Percentiles rank a stretch among this genome's conserved stretches.
Conservation (phyloP, 2,888 invertebrate species). For the Rutpela maculata region DNA sequence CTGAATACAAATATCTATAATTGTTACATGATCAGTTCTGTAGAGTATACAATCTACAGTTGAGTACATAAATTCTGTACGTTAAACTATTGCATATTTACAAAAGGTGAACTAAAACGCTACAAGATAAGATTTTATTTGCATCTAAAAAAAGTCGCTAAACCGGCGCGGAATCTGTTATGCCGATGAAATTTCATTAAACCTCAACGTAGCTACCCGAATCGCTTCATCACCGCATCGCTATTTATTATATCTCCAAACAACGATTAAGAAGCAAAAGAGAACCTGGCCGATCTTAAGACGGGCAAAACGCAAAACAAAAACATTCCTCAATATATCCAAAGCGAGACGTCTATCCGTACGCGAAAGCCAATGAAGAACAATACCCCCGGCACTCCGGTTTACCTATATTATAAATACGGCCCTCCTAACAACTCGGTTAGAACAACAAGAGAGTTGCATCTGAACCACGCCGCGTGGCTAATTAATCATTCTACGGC, state of each 20-base stretch:
- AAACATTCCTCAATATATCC: slow-evolving; percentile 31
- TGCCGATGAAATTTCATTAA: slow-evolving; percentile 6
- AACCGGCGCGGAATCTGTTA: background rate
- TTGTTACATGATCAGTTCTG: too few relatives aligned
- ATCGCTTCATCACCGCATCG: slow-evolving; percentile 14
- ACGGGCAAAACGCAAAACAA: slow-evolving; percentile 28
- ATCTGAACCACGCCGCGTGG: slow-evolving; percentile 61
- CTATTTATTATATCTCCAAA: slow-evolving; percentile 11
- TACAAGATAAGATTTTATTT: background rate
- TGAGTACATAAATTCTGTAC: too few relatives aligned
- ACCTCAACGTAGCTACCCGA: slow-evolving; percentile 13
- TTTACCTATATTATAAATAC: slow-evolving; percentile 43
- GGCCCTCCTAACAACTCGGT: slow-evolving; percentile 45
- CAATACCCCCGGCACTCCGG: slow-evolving; percentile 37
- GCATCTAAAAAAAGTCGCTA: background rate
- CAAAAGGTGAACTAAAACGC: background rate
- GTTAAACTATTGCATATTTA: background rate
- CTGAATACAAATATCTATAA: too few relatives aligned
- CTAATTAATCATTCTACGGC: slow-evolving; percentile 74
- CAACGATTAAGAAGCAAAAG: slow-evolving; percentile 27
- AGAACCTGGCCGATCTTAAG: slow-evolving; percentile 19
- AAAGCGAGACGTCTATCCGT: slow-evolving; percentile 14
- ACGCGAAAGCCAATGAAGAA: slow-evolving; percentile 30
- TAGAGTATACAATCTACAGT: too few relatives aligned
- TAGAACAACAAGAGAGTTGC: slow-evolving; percentile 59